Percentiles rank a stretch among this genome's conserved stretches.
Conservation (phyloP, 2,888 invertebrate species). For the Oligia strigilis region DNA sequence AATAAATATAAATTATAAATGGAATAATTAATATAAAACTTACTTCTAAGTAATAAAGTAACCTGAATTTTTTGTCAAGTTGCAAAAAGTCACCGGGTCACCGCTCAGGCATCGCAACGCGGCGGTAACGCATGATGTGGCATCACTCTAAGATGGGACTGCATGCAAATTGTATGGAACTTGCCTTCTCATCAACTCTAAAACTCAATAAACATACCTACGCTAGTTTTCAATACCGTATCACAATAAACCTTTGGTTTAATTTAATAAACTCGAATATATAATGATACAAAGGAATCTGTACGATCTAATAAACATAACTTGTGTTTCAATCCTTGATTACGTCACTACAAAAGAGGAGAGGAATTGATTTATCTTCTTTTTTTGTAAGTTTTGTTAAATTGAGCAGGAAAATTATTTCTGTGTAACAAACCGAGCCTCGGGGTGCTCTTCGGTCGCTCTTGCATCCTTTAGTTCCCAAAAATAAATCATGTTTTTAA, state of each 20-base stretch:
- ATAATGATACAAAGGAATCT: slow-evolving; percentile 54
- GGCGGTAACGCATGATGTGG: neutral
- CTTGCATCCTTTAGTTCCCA: too few relatives aligned
- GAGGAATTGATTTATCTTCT: neutral
- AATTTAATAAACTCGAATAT: slow-evolving; percentile 30
- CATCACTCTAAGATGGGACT: neutral
- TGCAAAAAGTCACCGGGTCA: neutral
- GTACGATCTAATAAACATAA: slow-evolving; percentile 35
- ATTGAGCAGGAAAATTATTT: too few relatives aligned
- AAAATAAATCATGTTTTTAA: too few relatives aligned
- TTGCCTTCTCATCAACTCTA: neutral
- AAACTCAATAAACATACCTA: slow-evolving; percentile 10
- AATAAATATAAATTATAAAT: too few relatives aligned
- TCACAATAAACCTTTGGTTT: slow-evolving; percentile 34
- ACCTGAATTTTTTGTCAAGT: too few relatives aligned
- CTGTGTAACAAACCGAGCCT: too few relatives aligned
- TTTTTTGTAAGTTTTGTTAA: neutral
- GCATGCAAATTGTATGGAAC: neutral
- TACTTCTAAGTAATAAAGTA: too few relatives aligned
- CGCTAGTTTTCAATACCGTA: neutral
- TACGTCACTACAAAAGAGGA: slow-evolving; percentile 20
- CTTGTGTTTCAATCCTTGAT: slow-evolving; percentile 40
- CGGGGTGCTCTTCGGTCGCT: too few relatives aligned
- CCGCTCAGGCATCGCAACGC: neutral
- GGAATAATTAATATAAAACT: too few relatives aligned